phyloP scores from a whole-genome alignment of 2,113 vertebrate species.

The Ginglymostoma cirratum region DNA sequence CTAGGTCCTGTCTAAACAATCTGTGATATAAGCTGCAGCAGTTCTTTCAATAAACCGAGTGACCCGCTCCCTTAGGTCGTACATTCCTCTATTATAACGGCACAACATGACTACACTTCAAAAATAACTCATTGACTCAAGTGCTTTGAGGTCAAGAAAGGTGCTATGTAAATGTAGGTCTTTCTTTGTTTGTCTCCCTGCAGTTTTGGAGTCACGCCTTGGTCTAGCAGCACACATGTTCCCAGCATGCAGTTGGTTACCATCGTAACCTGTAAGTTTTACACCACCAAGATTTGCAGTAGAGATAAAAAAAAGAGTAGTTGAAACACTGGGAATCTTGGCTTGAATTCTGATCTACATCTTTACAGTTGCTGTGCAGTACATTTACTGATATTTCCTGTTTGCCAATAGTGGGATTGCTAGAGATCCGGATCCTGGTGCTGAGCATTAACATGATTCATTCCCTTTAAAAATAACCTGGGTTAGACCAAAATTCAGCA shows the following conservation, averaged over 20 bases:
- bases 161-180: background rate
- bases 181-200: background rate
- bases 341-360: background rate
- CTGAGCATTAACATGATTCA: background rate
- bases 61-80: background rate
- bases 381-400: background rate
- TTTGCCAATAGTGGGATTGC: background rate
- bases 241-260: background rate
- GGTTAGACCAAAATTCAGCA: background rate
- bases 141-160: background rate
- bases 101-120: background rate
- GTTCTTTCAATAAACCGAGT: constrained; percentile 4
- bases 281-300: background rate
- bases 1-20: background rate
- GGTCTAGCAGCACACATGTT: background rate
- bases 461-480: background rate
- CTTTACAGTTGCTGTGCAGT: background rate
- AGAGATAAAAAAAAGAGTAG: background rate
- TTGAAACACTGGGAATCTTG: background rate
- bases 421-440: background rate
- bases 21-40: background rate
- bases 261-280: background rate
- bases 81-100: background rate
- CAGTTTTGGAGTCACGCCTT: background rate
- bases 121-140: background rate